Percentiles rank a stretch among this genome's conserved stretches.
phyloP scores from a whole-genome alignment of 1,140 invertebrate genomes.

The Paralvinella palmiformis region DNA sequence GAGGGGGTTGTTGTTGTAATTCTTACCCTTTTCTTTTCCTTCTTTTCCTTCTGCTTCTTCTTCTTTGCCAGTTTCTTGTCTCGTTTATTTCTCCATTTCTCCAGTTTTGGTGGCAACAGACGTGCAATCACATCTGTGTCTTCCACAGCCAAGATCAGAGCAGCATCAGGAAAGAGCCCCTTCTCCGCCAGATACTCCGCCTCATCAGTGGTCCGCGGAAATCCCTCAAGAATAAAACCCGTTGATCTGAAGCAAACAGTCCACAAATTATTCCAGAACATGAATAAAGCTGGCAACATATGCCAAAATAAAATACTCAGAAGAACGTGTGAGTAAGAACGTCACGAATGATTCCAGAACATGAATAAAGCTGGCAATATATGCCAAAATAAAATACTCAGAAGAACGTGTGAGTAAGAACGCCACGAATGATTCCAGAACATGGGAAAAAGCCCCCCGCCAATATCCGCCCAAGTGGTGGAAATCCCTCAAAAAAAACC shows the following conservation, averaged over 20 bases:
- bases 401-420: no score
- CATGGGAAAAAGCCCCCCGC: no score
- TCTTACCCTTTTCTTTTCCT: slow-evolving; percentile 32
- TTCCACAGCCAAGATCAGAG: slow-evolving; percentile 39
- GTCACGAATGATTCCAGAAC: neutral
- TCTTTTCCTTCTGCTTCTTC: slow-evolving; percentile 41
- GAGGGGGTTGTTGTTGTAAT: neutral
- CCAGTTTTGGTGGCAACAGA: slow-evolving; percentile 44
- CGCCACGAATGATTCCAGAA: neutral
- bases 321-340: no score
- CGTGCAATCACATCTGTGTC: slow-evolving; percentile 44
- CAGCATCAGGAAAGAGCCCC: slow-evolving; percentile 45
- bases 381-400: no score
- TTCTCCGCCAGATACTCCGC: slow-evolving; percentile 41
- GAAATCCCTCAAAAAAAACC: no score
- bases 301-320: no score
- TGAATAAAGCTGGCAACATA: neutral
- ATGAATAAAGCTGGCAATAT: neutral
- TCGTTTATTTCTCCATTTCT: slow-evolving; percentile 45
- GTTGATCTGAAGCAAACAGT: slow-evolving; percentile 31
- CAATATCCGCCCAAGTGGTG: no score
- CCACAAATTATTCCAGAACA: neutral
- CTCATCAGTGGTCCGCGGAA: slow-evolving; percentile 46
- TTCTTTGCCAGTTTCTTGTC: slow-evolving; percentile 37
- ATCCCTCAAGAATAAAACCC: slow-evolving; percentile 50